These are phyloP conservation scores for Crossocerus cetratus DNA, from an alignment of 2,888 invertebrate genomes.

Conservation along the genomic window DNA sequence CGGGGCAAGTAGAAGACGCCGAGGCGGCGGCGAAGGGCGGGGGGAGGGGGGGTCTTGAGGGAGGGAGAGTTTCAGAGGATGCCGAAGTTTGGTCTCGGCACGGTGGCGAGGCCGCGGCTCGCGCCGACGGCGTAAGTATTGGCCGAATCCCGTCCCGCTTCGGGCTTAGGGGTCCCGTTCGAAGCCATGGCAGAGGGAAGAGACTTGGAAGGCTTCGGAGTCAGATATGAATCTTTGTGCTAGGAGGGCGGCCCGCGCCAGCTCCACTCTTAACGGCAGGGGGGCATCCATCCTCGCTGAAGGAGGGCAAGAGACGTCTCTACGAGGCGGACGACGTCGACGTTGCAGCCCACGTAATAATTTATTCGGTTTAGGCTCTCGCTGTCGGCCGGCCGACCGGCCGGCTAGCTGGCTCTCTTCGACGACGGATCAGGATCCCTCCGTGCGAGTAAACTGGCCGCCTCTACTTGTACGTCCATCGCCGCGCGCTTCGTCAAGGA, in stretches of 20 bases:
- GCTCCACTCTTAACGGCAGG: constrained; percentile 54
- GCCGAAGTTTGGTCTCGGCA: constrained; percentile 64
- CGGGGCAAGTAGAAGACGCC: constrained; percentile 12
- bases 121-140: constrained; percentile 57
- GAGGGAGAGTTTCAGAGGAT: constrained; percentile 53
- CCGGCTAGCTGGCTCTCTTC: constrained; percentile 54
- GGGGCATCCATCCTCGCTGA: constrained; percentile 44
- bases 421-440: constrained; percentile 45
- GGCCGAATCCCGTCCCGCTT: constrained; percentile 72
- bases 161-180: constrained; percentile 75
- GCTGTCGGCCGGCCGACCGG: constrained; percentile 50
- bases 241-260: constrained; percentile 57
- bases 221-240: constrained; percentile 72
- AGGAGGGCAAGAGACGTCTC: constrained; percentile 27
- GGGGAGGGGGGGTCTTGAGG: constrained; percentile 15
- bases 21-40: constrained; percentile 10
- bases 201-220: constrained; percentile 60
- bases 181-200: constrained; percentile 60
- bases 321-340: constrained; percentile 42
- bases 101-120: constrained; percentile 16
- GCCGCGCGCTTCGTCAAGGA: constrained; percentile 42
- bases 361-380: constrained; percentile 71
- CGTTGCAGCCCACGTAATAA: constrained; percentile 65
- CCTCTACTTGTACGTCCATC: constrained; percentile 6
- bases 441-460: constrained; percentile 3